These are phyloP conservation scores for Netelia fuscicornis DNA, from an alignment of 2,888 invertebrate genomes.

Conservation along the genomic window DNA sequence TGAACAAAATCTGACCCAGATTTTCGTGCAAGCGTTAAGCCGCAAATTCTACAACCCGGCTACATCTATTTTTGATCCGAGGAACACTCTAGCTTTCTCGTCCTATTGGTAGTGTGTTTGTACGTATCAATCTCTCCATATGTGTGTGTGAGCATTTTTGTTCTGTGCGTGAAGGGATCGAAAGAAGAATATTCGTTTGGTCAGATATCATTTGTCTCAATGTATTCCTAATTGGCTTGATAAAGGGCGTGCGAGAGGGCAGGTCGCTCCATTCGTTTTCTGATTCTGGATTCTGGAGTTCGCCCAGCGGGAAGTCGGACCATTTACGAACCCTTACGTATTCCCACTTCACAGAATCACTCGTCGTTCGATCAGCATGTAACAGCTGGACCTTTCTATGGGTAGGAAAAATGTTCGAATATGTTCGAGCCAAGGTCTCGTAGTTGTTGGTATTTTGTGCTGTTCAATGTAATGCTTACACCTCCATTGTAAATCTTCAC, in stretches of 20 bases:
- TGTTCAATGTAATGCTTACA: neutral
- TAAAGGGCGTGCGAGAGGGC: conserved; percentile 23
- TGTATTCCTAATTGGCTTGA: conserved; percentile 59
- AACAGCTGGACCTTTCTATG: conserved; percentile 43
- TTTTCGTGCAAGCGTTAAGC: conserved; percentile 8
- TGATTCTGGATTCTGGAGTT: conserved; percentile 22
- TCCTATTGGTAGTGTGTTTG: neutral
- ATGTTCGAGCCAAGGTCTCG: neutral
- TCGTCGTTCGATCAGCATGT: conserved; percentile 36
- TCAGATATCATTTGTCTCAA: conserved; percentile 58
- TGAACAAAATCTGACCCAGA: conserved; percentile 22
- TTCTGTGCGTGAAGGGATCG: neutral
- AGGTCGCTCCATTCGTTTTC: conserved; percentile 24
- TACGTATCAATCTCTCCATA: neutral
- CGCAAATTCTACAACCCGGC: conserved; percentile 13
- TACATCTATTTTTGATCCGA: conserved; percentile 17
- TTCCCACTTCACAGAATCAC: conserved; percentile 17
- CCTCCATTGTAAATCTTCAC: neutral
- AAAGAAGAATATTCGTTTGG: neutral
- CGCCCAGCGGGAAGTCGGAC: conserved; percentile 58
- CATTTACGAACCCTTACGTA: conserved; percentile 44
- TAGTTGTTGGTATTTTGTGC: neutral
- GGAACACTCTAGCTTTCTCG: neutral
- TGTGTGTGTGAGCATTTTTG: neutral
- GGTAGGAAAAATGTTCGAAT: neutral